Base-by-base conservation (phyloP, 2,888 invertebrate species). In the Liodrosophila aerea region DNA sequence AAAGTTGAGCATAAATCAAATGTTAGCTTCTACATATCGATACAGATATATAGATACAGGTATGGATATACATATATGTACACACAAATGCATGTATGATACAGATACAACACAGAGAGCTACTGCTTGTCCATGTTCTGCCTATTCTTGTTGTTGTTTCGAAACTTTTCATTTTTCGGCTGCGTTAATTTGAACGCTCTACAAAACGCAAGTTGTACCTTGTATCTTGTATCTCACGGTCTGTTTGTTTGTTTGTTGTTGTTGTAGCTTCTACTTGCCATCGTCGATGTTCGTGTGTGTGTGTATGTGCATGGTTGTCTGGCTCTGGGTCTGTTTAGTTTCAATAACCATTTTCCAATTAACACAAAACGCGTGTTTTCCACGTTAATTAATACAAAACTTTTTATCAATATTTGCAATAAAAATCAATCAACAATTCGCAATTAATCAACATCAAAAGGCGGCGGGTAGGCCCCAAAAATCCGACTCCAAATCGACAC, bases 371-470 rank as follows among this genome's bases (percentile, higher is more conserved):
- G 75, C 78, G 83, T 85, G 78, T 82, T 82, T 85, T 81, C 75
- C 85, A 71, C 83, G 59, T 82, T 82, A 82, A 82, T 82, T 82
- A 85, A 82, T 82, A 76, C 76, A 72, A 73, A 83, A 78, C 71
- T 76, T 85, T 82, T 86, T 73, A 87, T 85, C 82, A 84, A 86
- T 85, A 85, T 85, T 84, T 78, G 84, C 85, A 86, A 86, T 87
- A 82, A 86, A 86, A 86, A 85, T 86, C 87, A 86, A 85, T 86
- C 87, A 85, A 64, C 77, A 77, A 62, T 76, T 84, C 60, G 84
- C 87, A 80, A 86, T 85, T 83, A 86, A 86, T 84, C 85, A 84
- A 81, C 81, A 87, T 86, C 85, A 86, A 87, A 87, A 82, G 78
- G 62, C 72, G 64, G 68, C 58, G 67, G 49, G 66, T 47, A 57